Evolutionary conservation across 1,140 invertebrate species (phyloP), one percentile per base, ranked within the genome.

Genomic region (Drosophila quadrilineata): DNA sequence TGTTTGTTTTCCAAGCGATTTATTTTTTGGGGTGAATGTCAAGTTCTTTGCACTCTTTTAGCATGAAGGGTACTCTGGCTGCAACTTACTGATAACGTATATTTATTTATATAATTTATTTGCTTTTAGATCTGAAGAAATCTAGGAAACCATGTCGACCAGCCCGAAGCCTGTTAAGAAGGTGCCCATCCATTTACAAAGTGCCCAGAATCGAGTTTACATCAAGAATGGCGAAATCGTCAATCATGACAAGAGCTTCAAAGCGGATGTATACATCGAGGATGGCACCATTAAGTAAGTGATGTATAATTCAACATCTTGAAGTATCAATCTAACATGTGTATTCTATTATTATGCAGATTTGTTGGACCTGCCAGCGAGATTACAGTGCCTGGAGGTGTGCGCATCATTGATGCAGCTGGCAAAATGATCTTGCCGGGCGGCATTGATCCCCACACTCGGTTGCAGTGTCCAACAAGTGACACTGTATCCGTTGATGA

Each of bases 141-240:
- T 12, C 2, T 24, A 24, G 2, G 4, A 5, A n/a, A 54, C n/a
- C 46, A 89, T 89, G 87, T 85, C 87, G 48, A 70, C 79, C 24
- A 89, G 87, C 65, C 88, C 89, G 24, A 89, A 89, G 45, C 92
- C 95, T 59, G 96, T 97, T 65, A 98, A 97, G 91, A 98, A 98
- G 91, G 96, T 98, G 41, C 96, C 96, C 26, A 97, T 98, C 90
- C 96, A 98, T 91, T 92, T 98, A 79, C 96, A 98, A 95, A 97
- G 96, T 90, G 94, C 96, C 17, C 96, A 97, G 89, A 97, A 97
- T 90, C 93, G 96, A 6, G 91, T 99, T 31, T 92, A 99, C 28
- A 98, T 99, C 68, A 98, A 98, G 91, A 96, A 97, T 91, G 98
- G 98, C 6, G 94, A 95, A 87, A 93, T 99, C 56, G 97, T 99